Evolutionary conservation across 2,113 vertebrate genomes (phyloP).

Genomic region (Sterna hirundo): DNA sequence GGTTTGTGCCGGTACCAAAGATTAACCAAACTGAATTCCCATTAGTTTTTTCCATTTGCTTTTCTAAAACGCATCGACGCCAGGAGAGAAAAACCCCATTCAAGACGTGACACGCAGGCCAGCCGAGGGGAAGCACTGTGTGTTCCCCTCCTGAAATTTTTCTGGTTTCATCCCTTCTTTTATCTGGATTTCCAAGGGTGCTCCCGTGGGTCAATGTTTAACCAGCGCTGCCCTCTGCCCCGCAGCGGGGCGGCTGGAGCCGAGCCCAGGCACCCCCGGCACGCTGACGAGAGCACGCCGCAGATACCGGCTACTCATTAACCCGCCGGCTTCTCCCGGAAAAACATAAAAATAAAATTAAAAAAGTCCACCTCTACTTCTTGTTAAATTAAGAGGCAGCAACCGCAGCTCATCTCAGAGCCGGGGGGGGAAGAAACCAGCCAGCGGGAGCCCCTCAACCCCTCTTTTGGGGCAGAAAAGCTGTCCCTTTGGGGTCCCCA

Average conservation of each 20-base stretch:
- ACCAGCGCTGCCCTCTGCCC: neutral
- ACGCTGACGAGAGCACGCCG: neutral
- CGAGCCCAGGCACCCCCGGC: neutral
- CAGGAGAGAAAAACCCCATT: neutral
- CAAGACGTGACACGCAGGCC: accelerated
- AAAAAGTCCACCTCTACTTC: neutral
- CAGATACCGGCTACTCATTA: neutral
- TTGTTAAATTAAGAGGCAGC: neutral
- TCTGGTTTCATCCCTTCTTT: neutral
- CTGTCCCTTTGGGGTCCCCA: accelerated
- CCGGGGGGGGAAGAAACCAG: accelerated
- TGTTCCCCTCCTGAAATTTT: neutral
- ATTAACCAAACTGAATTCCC: neutral
- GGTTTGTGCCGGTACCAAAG: neutral
- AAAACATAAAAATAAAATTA: neutral
- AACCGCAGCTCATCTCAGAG: neutral
- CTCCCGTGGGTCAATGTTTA: conserved; percentile 20
- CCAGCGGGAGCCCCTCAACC: neutral
- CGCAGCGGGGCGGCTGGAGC: neutral
- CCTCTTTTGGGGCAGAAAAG: neutral
- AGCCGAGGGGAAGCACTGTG: neutral
- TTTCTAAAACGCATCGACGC: neutral
- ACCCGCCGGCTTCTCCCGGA: neutral
- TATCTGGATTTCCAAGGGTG: neutral
- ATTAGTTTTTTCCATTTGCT: neutral